Percentiles rank a stretch among this genome's conserved stretches.
Evolutionary conservation across 92 coral and sea anemone genomes (phyloP).

Genomic region (Umimayanthus kanabou): DNA sequence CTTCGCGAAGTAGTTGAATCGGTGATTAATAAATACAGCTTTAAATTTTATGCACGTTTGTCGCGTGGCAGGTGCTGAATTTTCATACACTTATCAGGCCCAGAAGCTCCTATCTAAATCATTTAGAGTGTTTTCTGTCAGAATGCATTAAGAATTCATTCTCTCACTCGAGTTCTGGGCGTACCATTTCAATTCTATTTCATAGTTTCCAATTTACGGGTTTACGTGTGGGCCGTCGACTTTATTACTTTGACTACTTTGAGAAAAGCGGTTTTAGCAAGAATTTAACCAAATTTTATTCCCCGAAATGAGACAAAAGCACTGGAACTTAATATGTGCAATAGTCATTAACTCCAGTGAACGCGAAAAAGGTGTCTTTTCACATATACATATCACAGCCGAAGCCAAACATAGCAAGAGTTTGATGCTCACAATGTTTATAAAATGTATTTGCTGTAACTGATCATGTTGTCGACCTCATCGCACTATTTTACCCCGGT

Average conservation of each 20-base stretch:
- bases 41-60: background rate
- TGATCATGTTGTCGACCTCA: background rate
- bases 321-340: slow-evolving; percentile 1
- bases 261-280: background rate
- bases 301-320: background rate
- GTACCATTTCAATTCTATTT: background rate
- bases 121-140: background rate
- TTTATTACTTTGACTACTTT: background rate
- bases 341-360: background rate
- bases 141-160: background rate
- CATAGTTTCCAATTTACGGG: background rate
- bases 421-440: background rate
- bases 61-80: slow-evolving; percentile 5
- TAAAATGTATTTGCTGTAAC: background rate
- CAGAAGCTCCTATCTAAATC: background rate
- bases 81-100: background rate
- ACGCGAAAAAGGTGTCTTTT: background rate
- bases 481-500: background rate
- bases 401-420: background rate
- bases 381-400: background rate
- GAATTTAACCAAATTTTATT: background rate
- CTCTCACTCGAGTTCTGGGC: background rate
- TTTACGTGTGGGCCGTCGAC: background rate
- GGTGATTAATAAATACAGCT: background rate
- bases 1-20: background rate